Percentiles rank a stretch among this genome's conserved stretches.
Evolutionary conservation across 2,888 invertebrate species (phyloP).

Genomic region (Phyllotreta cruciferae): DNA sequence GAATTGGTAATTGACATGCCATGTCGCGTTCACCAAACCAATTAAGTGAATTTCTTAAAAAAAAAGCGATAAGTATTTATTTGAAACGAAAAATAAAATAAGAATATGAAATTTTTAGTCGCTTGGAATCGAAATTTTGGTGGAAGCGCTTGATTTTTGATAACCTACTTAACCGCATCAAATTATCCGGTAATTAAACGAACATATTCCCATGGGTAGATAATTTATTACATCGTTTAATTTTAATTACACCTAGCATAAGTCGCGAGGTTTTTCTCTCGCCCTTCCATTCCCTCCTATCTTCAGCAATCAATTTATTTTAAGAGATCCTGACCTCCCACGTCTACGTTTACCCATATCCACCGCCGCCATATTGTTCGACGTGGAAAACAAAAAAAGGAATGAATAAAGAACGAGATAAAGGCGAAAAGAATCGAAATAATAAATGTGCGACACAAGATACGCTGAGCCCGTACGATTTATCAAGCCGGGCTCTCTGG

Average conservation of each 20-base stretch:
- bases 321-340: conserved; percentile 16
- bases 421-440: conserved; percentile 36
- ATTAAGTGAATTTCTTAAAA: conserved; percentile 19
- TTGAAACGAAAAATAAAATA: too few species aligned
- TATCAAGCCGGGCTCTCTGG: conserved; percentile 50
- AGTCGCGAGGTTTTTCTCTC: neutral
- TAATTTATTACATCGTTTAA: too few species aligned
- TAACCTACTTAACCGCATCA: too few species aligned
- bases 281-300: neutral
- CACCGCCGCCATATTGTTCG: conserved; percentile 28
- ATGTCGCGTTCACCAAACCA: conserved; percentile 21
- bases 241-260: neutral
- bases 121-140: too few species aligned
- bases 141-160: too few species aligned
- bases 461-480: conserved; percentile 49
- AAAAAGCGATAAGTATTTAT: neutral
- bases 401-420: conserved; percentile 30
- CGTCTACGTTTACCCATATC: conserved; percentile 9
- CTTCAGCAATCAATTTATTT: conserved; percentile 14
- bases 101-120: too few species aligned
- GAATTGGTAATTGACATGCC: conserved; percentile 24
- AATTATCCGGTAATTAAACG: too few species aligned
- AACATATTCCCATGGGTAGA: too few species aligned
- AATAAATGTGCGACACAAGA: conserved; percentile 47
- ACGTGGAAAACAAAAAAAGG: neutral